phyloP scores from a whole-genome alignment of 2,113 vertebrate genomes.

The Pungitius pungitius region DNA sequence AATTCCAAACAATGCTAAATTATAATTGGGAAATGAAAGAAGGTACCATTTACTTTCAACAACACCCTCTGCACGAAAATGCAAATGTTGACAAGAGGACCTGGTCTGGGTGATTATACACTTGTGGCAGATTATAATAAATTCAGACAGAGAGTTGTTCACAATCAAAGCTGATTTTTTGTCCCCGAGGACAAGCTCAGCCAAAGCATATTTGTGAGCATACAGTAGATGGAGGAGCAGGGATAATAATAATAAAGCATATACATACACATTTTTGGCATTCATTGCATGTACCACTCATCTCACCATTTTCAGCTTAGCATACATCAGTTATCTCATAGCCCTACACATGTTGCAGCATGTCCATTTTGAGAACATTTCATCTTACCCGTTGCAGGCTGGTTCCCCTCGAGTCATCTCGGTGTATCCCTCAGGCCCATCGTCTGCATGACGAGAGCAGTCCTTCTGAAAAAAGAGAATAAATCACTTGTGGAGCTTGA shows the following conservation, averaged over 20 bases:
- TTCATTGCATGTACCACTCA: conserved; percentile 36
- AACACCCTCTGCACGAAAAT: conserved; percentile 54
- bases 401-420: conserved; percentile 23
- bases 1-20: conserved; percentile 56
- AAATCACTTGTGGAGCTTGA: conserved; percentile 61
- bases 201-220: conserved; percentile 52
- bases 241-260: conserved; percentile 24
- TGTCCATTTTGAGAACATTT: conserved; percentile 11
- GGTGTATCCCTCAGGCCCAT: not conserved
- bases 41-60: conserved; percentile 50
- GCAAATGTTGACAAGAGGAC: conserved; percentile 38
- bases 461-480: conserved; percentile 51
- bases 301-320: conserved; percentile 20
- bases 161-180: conserved; percentile 53
- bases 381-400: conserved; percentile 11
- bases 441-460: conserved; percentile 28
- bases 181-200: conserved; percentile 50
- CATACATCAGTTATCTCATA: conserved; percentile 24
- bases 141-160: conserved; percentile 66
- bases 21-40: conserved; percentile 45
- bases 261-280: conserved; percentile 8
- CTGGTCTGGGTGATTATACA: conserved; percentile 48
- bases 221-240: conserved; percentile 16
- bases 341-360: conserved; percentile 26
- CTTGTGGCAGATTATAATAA: conserved; percentile 53